Evolutionary conservation across 2,797 vertebrate species (phyloP), one percentile per base, ranked within the genome.

Genomic region (Molothrus aeneus): DNA sequence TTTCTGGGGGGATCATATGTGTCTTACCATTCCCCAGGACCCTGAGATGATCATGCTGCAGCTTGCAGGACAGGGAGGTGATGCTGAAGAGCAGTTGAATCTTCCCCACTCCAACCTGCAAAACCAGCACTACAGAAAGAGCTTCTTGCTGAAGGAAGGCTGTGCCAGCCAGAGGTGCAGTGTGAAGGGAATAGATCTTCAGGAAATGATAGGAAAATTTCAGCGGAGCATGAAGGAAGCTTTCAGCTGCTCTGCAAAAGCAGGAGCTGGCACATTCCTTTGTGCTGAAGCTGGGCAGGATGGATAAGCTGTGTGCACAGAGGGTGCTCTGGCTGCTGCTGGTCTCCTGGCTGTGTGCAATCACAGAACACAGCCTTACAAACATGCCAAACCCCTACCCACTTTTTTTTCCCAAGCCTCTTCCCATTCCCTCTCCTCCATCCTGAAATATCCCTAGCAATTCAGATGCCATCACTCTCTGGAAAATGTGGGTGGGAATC

Each of bases 311-410:
- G 40, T 17, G 60, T 26, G 83, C 90, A 80, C 94, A 95, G 80
- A 95, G 79, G 83, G 94, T 81, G 80, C 86, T 95, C 95, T 81
- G 86, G 70, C 95, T 95, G 90, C 90, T 51, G 88, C 92, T 51
- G 92, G 9, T 79, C 82, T 74, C 4, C 7, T 42, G 22, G 51
- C 86, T 80, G 86, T 77, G 93, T 64, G 80, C 92, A 86, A 31
- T 79, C 90, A 74, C 45, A 56, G 40, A 77, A 24, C 8, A 14
- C 40, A 84, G 60, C 66, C 90, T 66, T 28, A 63, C 60, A 77
- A 90, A 93, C 64, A 19, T 36, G 68, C 70, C 86, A 90, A 86
- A 29, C 34, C 72, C 72, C 82, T 86, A 68, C 79, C 75, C 61
- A 53, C 72, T 73, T 90, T 64, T 42, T 73, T 40, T 74, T 6